A percentile compares a stretch with the other conserved stretches of the same genome.
These are phyloP conservation scores for human (Homo sapiens) DNA, from an alignment of 2,113 vertebrate species.

Conservation along the genomic window GRCh38 chr12:61901501-61902000, in stretches of 20 bases:
- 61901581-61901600: neutral
- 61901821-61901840: neutral
- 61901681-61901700: neutral
- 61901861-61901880: neutral
- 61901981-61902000: neutral
- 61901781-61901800: neutral
- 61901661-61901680: slow-evolving; percentile 44
- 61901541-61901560: neutral
- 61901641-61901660: slow-evolving; percentile 39
- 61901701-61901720: neutral
- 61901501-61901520: neutral
- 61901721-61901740: neutral
- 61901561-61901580: neutral
- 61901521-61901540: slow-evolving; percentile 13
- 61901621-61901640: neutral
- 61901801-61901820: neutral
- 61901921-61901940: slow-evolving; percentile 18
- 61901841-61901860: rapidly evolving
- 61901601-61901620: neutral
- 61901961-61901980: neutral
- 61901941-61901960: neutral
- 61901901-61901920: neutral
- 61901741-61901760: neutral
- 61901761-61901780: neutral
- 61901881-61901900: neutral